Percentiles rank a stretch among this genome's conserved stretches.
These are phyloP conservation scores for Apantesis nais DNA, from an alignment of 2,888 invertebrate genomes.

Conservation along the genomic window DNA sequence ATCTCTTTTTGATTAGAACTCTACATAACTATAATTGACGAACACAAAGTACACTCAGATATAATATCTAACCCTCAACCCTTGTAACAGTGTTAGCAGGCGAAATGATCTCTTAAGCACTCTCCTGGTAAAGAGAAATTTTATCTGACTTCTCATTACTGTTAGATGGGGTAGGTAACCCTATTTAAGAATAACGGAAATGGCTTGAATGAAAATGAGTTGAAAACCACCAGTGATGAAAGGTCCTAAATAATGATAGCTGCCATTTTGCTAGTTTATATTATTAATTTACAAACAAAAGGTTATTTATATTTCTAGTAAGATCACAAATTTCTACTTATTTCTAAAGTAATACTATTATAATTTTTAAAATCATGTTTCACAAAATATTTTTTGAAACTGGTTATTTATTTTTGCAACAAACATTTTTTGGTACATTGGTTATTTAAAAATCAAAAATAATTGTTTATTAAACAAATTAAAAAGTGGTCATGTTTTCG, in stretches of 20 bases:
- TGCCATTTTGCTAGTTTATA: not conserved
- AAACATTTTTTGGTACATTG: not conserved
- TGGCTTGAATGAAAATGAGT: not conserved
- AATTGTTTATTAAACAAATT: not conserved
- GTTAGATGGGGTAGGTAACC: too few relatives aligned
- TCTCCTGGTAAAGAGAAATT: not conserved
- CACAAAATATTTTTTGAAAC: slow-evolving; percentile 5
- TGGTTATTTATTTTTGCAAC: not conserved
- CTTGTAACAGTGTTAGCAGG: not conserved
- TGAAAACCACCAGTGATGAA: not conserved
- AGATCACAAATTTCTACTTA: slow-evolving; percentile 55
- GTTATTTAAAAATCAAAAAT: not conserved
- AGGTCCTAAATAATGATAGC: not conserved
- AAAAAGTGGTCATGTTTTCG: not conserved
- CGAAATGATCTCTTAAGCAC: not conserved
- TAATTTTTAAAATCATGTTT: slow-evolving; percentile 33
- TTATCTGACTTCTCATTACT: not conserved
- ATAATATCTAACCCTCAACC: not conserved
- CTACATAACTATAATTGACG: not conserved
- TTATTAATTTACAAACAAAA: slow-evolving; percentile 41
- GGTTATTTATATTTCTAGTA: slow-evolving; percentile 40
- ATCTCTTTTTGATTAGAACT: too few relatives aligned
- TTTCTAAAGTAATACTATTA: slow-evolving; percentile 43
- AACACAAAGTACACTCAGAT: too few relatives aligned
- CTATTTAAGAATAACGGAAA: too few relatives aligned